These are phyloP conservation scores for Callipepla squamata DNA, from an alignment of 2,113 vertebrate genomes.

Conservation along the genomic window DNA sequence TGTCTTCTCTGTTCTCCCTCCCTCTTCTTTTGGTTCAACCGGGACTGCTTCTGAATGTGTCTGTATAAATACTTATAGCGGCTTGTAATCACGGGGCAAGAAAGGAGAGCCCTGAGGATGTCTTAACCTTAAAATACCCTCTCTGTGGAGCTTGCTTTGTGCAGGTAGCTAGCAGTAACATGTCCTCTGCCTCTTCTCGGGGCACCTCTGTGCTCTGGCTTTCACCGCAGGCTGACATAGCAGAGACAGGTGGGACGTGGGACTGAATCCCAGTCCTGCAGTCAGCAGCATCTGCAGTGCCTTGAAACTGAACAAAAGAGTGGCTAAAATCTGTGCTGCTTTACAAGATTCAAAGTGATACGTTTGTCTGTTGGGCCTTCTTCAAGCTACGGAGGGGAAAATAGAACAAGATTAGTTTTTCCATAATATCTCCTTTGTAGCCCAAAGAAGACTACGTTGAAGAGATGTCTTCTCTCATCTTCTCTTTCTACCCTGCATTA, in stretches of 20 bases:
- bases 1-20: not conserved
- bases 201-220: not conserved
- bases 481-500: slow-evolving; percentile 65
- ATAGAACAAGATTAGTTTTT: slow-evolving; percentile 60
- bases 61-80: not conserved
- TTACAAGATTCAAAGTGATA: slow-evolving; percentile 54
- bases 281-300: not conserved
- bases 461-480: slow-evolving; percentile 74
- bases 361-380: slow-evolving; percentile 61
- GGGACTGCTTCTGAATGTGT: not conserved
- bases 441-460: slow-evolving; percentile 60
- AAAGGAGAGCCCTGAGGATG: not conserved
- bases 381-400: slow-evolving; percentile 43
- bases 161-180: not conserved
- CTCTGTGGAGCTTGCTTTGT: not conserved
- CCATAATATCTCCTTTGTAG: slow-evolving; percentile 42
- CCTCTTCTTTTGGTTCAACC: fast-evolving
- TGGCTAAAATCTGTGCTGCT: not conserved
- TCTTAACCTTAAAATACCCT: not conserved
- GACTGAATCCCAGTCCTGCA: not conserved
- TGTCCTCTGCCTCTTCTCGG: fast-evolving
- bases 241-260: not conserved
- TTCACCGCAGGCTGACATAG: not conserved
- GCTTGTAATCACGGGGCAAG: not conserved
- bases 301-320: not conserved